Evolutionary conservation across 37 sponge, comb jelly and placozoan species (phyloP), one percentile per base, ranked within the genome.

Genomic region (Amphimedon queenslandica): DNA sequence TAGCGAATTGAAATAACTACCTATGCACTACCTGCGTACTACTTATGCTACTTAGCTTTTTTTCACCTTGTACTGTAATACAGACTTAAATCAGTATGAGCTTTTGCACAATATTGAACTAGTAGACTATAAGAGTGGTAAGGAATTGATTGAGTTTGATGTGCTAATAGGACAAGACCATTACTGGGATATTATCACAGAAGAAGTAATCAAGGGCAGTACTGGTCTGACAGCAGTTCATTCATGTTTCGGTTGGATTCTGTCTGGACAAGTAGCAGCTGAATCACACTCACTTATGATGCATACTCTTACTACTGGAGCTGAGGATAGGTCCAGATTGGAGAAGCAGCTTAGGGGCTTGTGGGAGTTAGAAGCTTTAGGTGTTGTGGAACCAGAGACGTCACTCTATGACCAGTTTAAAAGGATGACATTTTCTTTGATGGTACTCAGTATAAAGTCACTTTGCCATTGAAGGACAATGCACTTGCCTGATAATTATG

Each of bases 281-380:
- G n/a, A n/a, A n/a, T n/a, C n/a, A 71, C n/a, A n/a, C n/a, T n/a
- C 84, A 16, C 73, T 77, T 25, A 38, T 70, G 39, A 41, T 71
- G 24, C 42, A 58, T n/a, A n/a, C n/a, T n/a, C n/a, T n/a, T n/a
- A n/a, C n/a, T n/a, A n/a, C n/a, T n/a, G n/a, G n/a, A n/a, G n/a
- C n/a, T n/a, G n/a, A n/a, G n/a, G n/a, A n/a, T n/a, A n/a, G n/a
- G n/a, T n/a, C n/a, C n/a, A n/a, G n/a, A n/a, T n/a, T n/a, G n/a
- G n/a, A n/a, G n/a, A n/a, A n/a, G n/a, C n/a, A n/a, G n/a, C n/a
- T n/a, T n/a, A n/a, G n/a, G n/a, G n/a, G n/a, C n/a, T 74, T 85
- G 55, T 78, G 86, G 80, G 74, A 85, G 27, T 33, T 85, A 57
- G 86, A 85, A 32, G 11, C 79, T 65, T 37, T 79, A 11, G 70